phyloP scores from a whole-genome alignment of 2,888 invertebrate species.

The Drosophila sordidula region DNA sequence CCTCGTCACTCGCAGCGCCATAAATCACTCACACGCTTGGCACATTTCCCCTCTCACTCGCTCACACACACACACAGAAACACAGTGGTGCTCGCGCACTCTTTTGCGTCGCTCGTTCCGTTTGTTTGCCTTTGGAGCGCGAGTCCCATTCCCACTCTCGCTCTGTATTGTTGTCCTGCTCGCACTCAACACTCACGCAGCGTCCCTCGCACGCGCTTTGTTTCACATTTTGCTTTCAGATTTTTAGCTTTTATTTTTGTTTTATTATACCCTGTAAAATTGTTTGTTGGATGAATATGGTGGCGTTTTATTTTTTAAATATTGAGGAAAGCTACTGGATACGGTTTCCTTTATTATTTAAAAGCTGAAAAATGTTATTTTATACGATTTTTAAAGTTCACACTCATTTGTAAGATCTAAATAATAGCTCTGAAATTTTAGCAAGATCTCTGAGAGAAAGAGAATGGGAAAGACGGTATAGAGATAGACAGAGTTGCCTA shows the following conservation, averaged over 20 bases:
- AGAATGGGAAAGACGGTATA: too few species aligned
- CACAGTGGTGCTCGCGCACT: slow-evolving; percentile 16
- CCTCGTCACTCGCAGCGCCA: slow-evolving; percentile 83
- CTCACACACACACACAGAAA: slow-evolving; percentile 7
- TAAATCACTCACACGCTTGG: slow-evolving; percentile 84
- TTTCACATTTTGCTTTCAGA: slow-evolving; percentile 61
- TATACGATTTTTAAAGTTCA: too few species aligned
- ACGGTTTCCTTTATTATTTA: too few species aligned
- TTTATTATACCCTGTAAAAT: slow-evolving; percentile 35
- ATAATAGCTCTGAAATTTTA: too few species aligned
- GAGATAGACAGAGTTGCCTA: too few species aligned
- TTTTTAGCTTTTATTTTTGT: slow-evolving; percentile 40
- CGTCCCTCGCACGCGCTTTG: slow-evolving; percentile 57
- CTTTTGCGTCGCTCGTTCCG: slow-evolving; percentile 19
- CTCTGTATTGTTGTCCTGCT: slow-evolving; percentile 52
- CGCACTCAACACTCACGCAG: slow-evolving; percentile 47
- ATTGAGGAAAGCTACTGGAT: too few species aligned
- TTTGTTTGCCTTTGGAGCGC: slow-evolving; percentile 50
- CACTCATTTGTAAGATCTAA: too few species aligned
- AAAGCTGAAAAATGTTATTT: too few species aligned
- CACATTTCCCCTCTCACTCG: slow-evolving; percentile 63
- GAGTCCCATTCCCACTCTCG: slow-evolving; percentile 39
- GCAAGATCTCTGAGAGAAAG: too few species aligned
- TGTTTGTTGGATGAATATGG: neutral
- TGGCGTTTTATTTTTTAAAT: neutral